Conservation (phyloP, 2,113 vertebrate species). For the Dunckerocampus dactyliophorus region DNA sequence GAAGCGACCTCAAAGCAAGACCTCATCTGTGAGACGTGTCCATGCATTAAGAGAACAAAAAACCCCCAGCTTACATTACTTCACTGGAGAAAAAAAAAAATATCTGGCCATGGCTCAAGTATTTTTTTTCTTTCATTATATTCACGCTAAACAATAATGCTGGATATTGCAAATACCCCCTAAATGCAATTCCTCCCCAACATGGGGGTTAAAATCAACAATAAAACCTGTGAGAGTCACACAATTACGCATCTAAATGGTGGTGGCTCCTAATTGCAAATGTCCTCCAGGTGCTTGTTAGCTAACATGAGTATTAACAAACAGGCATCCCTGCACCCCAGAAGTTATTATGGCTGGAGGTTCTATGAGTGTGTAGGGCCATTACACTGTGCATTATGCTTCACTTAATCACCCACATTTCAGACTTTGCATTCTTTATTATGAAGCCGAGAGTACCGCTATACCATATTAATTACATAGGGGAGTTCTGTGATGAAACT, state of each 20-base stretch:
- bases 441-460: neutral
- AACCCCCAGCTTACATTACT: slow-evolving; percentile 28
- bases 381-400: slow-evolving; percentile 1
- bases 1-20: slow-evolving; percentile 28
- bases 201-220: slow-evolving; percentile 48
- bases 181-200: neutral
- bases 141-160: slow-evolving; percentile 44
- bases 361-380: slow-evolving; percentile 22
- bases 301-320: slow-evolving; percentile 14
- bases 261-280: slow-evolving; percentile 22
- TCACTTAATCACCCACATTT: slow-evolving; percentile 6
- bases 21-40: slow-evolving; percentile 39
- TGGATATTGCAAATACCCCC: slow-evolving; percentile 10
- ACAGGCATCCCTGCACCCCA: slow-evolving; percentile 26
- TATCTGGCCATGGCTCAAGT: slow-evolving; percentile 20
- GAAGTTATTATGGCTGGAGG: slow-evolving; percentile 39
- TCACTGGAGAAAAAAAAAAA: slow-evolving; percentile 17
- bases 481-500: slow-evolving; percentile 1
- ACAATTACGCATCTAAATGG: slow-evolving; percentile 35
- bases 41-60: slow-evolving; percentile 42
- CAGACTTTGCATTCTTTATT: slow-evolving; percentile 4
- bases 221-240: slow-evolving; percentile 47
- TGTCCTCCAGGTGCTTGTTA: slow-evolving; percentile 54
- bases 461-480: neutral
- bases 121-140: slow-evolving; percentile 44